phyloP scores from a whole-genome alignment of 1,140 invertebrate genomes.

The Drosophila lini region DNA sequence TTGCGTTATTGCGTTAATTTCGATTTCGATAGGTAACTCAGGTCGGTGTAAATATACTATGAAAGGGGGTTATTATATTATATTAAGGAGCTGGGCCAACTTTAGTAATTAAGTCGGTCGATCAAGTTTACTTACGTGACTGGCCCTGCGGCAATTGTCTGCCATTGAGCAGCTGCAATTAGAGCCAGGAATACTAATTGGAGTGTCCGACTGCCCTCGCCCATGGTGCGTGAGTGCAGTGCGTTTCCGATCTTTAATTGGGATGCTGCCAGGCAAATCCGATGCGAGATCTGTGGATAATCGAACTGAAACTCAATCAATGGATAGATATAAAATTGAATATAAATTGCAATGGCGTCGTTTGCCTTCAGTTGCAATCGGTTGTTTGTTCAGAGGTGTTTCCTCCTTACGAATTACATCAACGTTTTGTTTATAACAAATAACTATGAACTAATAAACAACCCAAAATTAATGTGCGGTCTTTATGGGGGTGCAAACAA shows the following conservation, averaged over 20 bases:
- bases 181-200: conserved; percentile 48
- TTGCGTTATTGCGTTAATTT: too few relatives aligned
- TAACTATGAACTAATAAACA: conserved; percentile 32
- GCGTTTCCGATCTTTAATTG: conserved; percentile 49
- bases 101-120: neutral
- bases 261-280: conserved; percentile 35
- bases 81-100: neutral
- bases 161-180: conserved; percentile 55
- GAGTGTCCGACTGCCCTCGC: conserved; percentile 42
- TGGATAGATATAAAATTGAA: conserved; percentile 12
- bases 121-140: conserved; percentile 60
- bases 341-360: conserved; percentile 43
- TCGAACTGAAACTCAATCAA: conserved; percentile 24
- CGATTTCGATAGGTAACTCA: too few relatives aligned
- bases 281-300: conserved; percentile 45
- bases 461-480: conserved; percentile 28
- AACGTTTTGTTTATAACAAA: conserved; percentile 50
- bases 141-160: conserved; percentile 23
- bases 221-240: conserved; percentile 35
- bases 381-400: conserved; percentile 12
- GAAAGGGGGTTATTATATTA: neutral
- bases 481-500: conserved; percentile 32
- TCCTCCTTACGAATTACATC: conserved; percentile 29
- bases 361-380: neutral
- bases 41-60: too few relatives aligned